Percentiles rank a stretch among this genome's conserved stretches.
phyloP scores from a whole-genome alignment of 2,113 vertebrate genomes.

The Nipponia nippon region DNA sequence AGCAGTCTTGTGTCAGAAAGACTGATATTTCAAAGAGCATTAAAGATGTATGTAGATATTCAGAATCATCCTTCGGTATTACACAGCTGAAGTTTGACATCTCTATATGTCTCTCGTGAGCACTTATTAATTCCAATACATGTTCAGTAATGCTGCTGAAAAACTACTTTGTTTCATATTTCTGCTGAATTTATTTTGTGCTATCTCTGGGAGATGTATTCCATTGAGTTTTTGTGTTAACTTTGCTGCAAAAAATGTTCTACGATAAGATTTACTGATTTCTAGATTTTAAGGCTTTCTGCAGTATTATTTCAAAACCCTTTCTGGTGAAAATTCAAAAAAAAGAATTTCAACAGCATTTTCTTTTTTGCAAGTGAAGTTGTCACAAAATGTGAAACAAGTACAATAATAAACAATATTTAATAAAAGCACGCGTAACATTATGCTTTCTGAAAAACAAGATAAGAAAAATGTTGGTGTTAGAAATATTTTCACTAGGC shows the following conservation, averaged over 20 bases:
- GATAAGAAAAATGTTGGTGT: not conserved
- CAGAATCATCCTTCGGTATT: not conserved
- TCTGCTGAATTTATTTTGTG: slow-evolving; percentile 14
- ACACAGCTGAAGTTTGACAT: not conserved
- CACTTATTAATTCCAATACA: not conserved
- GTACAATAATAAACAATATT: not conserved
- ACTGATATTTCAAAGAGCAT: not conserved
- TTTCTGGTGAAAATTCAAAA: not conserved
- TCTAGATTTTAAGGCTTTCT: not conserved
- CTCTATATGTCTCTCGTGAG: not conserved
- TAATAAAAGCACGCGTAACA: not conserved
- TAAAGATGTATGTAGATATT: not conserved
- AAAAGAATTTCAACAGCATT: not conserved
- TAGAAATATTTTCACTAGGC: not conserved
- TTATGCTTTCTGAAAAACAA: not conserved
- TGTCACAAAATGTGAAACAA: not conserved
- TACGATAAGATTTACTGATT: not conserved
- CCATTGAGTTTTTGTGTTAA: not conserved
- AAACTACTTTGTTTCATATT: not conserved
- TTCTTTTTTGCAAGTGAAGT: not conserved
- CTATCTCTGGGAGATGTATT: not conserved
- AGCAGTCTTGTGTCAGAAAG: not conserved
- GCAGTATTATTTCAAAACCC: not conserved
- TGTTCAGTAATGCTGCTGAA: not conserved
- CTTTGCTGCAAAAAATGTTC: not conserved